phyloP scores from a whole-genome alignment of 2,113 vertebrate species.

The Glaucidium brasilianum region DNA sequence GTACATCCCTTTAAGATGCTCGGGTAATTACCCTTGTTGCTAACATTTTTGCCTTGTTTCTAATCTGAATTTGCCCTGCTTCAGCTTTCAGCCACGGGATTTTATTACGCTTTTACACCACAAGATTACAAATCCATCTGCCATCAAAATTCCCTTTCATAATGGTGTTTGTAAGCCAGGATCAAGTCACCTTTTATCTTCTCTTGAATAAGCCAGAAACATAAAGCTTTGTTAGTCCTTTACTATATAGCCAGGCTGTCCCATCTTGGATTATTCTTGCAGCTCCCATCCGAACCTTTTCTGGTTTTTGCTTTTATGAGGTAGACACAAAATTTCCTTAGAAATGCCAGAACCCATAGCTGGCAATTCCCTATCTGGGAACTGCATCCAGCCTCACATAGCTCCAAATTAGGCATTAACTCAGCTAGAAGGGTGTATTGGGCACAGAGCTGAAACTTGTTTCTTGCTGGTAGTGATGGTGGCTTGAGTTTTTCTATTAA shows the following conservation, averaged over 20 bases:
- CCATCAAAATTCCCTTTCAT: constrained; percentile 2
- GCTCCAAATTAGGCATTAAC: not conserved
- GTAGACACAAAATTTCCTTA: not conserved
- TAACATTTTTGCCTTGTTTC: constrained; percentile 3
- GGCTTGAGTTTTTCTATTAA: not conserved
- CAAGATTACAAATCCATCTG: not conserved
- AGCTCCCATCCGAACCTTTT: not conserved
- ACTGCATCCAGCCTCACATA: not conserved
- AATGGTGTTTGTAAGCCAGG: not conserved
- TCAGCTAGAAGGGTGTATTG: not conserved
- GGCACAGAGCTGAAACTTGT: not conserved
- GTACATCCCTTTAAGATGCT: not conserved
- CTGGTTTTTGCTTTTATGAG: not conserved
- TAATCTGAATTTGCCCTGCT: constrained; percentile 2
- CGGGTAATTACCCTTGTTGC: not conserved
- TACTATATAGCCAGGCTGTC: not conserved
- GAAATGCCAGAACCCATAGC: not conserved
- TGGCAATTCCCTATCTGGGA: not conserved
- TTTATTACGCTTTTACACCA: not conserved
- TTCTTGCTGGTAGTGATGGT: not conserved
- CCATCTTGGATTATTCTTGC: not conserved
- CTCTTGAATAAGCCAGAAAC: not conserved
- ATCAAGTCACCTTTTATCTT: not conserved
- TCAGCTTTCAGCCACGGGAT: not conserved
- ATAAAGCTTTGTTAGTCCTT: not conserved